phyloP scores from a whole-genome alignment of 2,888 invertebrate genomes.

The Apodemia hepburni region DNA sequence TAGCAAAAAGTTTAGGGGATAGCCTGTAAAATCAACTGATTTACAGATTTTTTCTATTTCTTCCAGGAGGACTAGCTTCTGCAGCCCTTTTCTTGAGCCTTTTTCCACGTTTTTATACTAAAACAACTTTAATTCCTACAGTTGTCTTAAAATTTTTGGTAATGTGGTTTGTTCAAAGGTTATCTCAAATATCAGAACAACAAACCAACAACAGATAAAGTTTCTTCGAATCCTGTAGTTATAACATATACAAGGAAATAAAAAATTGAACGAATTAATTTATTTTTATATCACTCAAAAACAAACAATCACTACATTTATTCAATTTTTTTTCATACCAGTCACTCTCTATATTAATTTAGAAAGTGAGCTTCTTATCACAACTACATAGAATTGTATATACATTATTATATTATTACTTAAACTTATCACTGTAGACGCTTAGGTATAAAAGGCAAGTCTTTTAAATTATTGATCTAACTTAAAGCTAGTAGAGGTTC shows the following conservation, averaged over 20 bases:
- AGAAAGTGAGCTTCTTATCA: slow-evolving; percentile 57
- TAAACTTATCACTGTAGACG: slow-evolving; percentile 42
- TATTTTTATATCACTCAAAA: slow-evolving; percentile 50
- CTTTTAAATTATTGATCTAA: slow-evolving; percentile 72
- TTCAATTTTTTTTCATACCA: slow-evolving; percentile 27
- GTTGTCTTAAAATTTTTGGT: too few relatives aligned
- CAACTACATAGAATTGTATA: slow-evolving; percentile 36
- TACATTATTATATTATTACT: slow-evolving; percentile 25
- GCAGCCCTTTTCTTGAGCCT: too few relatives aligned
- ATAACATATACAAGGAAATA: slow-evolving; percentile 29
- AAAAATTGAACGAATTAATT: slow-evolving; percentile 60
- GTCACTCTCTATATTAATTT: slow-evolving; percentile 42
- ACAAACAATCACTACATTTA: slow-evolving; percentile 39
- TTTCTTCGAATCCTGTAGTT: too few relatives aligned
- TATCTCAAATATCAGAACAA: too few relatives aligned
- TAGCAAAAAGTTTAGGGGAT: too few relatives aligned
- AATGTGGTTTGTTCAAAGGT: too few relatives aligned
- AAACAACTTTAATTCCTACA: too few relatives aligned
- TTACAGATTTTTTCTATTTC: too few relatives aligned
- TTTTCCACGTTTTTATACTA: too few relatives aligned
- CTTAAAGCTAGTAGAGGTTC: slow-evolving; percentile 85
- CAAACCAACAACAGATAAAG: too few relatives aligned
- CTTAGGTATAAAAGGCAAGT: slow-evolving; percentile 62
- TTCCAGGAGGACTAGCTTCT: too few relatives aligned
- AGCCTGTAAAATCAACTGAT: too few relatives aligned